Percentiles rank a stretch among this genome's conserved stretches.
These are phyloP conservation scores for Blera fallax DNA, from an alignment of 2,888 invertebrate species.

Conservation along the genomic window DNA sequence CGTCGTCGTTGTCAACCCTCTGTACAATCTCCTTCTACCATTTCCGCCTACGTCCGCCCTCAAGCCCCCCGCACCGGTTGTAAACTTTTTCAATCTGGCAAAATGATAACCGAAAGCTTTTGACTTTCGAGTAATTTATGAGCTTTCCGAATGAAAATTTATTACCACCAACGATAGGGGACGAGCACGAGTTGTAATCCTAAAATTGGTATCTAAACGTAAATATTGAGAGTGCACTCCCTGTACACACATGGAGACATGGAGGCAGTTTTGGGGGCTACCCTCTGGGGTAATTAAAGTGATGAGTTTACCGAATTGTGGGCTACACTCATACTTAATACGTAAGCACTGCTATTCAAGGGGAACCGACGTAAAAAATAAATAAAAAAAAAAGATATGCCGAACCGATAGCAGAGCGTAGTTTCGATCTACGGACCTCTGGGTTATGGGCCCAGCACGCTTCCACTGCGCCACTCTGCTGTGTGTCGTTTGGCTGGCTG, in stretches of 20 bases:
- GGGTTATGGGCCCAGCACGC: conserved; percentile 88
- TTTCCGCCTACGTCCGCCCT: not conserved
- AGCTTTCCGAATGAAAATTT: conserved; percentile 63
- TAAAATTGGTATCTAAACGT: conserved; percentile 46
- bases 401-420: conserved; percentile 75
- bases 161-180: conserved; percentile 11
- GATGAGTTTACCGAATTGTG: conserved; percentile 20
- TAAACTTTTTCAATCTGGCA: conserved; percentile 63
- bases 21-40: not conserved
- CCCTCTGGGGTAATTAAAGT: conserved; percentile 51
- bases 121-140: conserved; percentile 58
- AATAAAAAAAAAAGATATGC: not conserved
- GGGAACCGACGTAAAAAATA: not conserved
- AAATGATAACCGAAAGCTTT: conserved; percentile 64
- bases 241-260: conserved; percentile 1
- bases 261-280: not conserved
- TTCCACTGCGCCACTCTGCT: conserved; percentile 89
- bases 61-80: conserved; percentile 16
- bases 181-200: conserved; percentile 24
- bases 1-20: conserved; percentile 42
- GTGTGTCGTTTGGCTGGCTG: not conserved
- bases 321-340: not conserved
- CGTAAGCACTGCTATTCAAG: not conserved
- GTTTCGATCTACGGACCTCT: conserved; percentile 78
- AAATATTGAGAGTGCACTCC: conserved; percentile 26